Evolutionary conservation across 2,797 vertebrate species (phyloP).

Genomic region (Acanthurus leucopareius): DNA sequence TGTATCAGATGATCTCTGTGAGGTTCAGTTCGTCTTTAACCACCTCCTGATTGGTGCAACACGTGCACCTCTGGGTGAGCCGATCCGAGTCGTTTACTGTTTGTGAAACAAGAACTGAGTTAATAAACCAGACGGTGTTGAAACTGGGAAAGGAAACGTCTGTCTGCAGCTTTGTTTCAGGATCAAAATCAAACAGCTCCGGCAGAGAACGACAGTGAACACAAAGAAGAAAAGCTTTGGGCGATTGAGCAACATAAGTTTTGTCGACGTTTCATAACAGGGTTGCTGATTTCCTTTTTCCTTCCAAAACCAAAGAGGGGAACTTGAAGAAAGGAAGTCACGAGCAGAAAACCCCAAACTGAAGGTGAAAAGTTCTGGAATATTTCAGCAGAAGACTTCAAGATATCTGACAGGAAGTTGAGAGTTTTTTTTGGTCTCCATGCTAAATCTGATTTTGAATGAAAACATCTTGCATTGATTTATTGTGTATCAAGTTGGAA

Average conservation of each 20-base stretch:
- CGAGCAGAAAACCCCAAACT: not conserved
- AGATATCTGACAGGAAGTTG: not conserved
- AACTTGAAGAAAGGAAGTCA: not conserved
- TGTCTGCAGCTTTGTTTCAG: not conserved
- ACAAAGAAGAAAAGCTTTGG: not conserved
- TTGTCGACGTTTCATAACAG: not conserved
- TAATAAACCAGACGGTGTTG: not conserved
- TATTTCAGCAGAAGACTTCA: not conserved
- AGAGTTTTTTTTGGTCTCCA: not conserved
- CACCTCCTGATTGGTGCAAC: not conserved
- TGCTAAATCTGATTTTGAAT: not conserved
- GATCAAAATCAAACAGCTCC: not conserved
- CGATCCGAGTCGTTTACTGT: too few species aligned
- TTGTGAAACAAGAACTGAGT: not conserved
- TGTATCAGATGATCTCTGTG: rapidly evolving
- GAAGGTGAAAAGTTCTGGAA: not conserved
- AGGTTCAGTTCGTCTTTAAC: not conserved
- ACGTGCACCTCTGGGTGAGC: not conserved
- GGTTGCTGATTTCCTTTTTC: too few species aligned
- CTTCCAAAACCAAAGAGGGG: not conserved
- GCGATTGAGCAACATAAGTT: not conserved
- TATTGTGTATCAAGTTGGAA: not conserved
- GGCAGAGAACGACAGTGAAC: not conserved
- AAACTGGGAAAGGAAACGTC: not conserved
- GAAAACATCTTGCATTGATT: not conserved